Base-by-base conservation (phyloP, 2,888 invertebrate genomes). In the Andrena trimmerana region DNA sequence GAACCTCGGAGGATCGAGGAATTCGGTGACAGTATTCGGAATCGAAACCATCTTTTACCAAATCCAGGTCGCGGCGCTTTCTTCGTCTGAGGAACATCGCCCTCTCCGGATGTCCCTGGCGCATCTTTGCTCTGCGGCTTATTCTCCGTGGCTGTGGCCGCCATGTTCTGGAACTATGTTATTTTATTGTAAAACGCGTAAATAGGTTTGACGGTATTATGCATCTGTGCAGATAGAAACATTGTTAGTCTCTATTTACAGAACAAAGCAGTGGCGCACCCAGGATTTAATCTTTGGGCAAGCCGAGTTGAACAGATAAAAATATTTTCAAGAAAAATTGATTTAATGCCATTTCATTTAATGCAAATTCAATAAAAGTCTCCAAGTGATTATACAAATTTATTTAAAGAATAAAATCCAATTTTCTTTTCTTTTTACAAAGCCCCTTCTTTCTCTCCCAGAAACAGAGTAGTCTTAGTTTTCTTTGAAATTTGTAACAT, bases 1-100 rank as follows among this genome's bases (percentile, higher is more conserved):
- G 89, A 86, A 20, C 92, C 93, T 0, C 89, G 90, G 2, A 93
- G 89, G 42, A 93, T 92, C 8, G 90, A 84, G 0, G 86, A 81
- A 13, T 77, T 82, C 4, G 89, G 83, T 0, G 85, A 86, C 4
- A 93, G 4, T 3, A 88, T 69, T 0, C 86, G 86, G 33, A 93
- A 93, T 29, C 82, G 82, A 24, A 91, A 73, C 92, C 92, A 93
- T 78, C 86, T 80, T 57, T 78, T 87, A 0, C 80, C 83, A n/a
- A 86, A 68, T n/a, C 72, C 63, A 0, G 65, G 62, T 0, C 13
- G 0, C 0, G 29, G 0, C 16, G 10, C 65, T 6, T 73, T 74
- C 16, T 54, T 70, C 13, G 70, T 60, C 0, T 48, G 73, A 16
- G 36, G 7, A 1, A 6, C 59, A 2, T 87, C 85, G 0, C 85